Conservation (phyloP, 2,888 invertebrate genomes). For the Chelonus formosanus region DNA sequence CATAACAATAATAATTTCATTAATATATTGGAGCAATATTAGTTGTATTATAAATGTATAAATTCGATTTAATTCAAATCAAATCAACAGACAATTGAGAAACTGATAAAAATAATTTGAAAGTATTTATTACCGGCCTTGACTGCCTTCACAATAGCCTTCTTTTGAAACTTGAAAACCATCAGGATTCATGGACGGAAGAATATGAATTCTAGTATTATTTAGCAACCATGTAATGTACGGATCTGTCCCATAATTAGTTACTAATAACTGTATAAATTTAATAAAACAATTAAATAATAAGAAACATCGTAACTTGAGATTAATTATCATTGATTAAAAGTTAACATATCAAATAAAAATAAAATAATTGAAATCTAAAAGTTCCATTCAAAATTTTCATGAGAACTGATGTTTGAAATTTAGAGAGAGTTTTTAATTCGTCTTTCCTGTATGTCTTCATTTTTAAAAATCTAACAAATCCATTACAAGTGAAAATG, state of each 20-base stretch:
- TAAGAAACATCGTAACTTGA: constrained; percentile 11
- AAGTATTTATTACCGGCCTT: constrained; percentile 75
- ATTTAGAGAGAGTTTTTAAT: not conserved
- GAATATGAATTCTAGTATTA: constrained; percentile 94
- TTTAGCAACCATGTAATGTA: constrained; percentile 91
- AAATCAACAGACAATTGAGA: too few species aligned
- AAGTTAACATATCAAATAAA: too few species aligned
- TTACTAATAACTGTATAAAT: constrained; percentile 76
- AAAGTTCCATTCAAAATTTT: too few species aligned
- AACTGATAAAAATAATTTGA: too few species aligned
- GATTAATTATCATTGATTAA: too few species aligned
- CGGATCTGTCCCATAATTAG: constrained; percentile 82
- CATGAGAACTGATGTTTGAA: too few species aligned
- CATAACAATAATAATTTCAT: constrained; percentile 7
- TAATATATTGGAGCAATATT: constrained; percentile 18
- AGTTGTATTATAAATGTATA: constrained; percentile 11
- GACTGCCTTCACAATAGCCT: constrained; percentile 86
- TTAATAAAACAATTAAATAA: not conserved
- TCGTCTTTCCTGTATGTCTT: too few species aligned
- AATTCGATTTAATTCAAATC: not conserved
- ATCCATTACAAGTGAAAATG: too few species aligned
- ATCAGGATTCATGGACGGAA: constrained; percentile 99
- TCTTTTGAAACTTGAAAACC: constrained; percentile 93
- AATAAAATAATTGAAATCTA: too few species aligned
- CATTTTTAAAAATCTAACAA: too few species aligned